Base-by-base conservation (phyloP, 1,140 invertebrate genomes). In the Lordiphosa clarofinis region DNA sequence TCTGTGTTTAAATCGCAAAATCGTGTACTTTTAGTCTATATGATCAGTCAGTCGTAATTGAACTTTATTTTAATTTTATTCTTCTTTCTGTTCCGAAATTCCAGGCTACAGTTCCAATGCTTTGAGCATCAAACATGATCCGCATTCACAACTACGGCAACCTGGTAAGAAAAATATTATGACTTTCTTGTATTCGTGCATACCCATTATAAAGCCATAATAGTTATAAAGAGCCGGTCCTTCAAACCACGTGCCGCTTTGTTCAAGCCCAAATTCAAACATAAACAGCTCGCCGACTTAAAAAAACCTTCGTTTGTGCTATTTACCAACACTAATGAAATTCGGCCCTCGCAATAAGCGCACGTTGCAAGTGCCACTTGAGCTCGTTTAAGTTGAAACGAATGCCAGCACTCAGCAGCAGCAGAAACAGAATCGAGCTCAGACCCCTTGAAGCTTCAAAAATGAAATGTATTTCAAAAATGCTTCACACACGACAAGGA, bases 61-160 rank as follows among this genome's bases (percentile, higher is more conserved):
- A 21, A 4, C 3, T 19, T 19, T 19, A 19, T 19, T 19, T 28
- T 28, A 4, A 5, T 6, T 6, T 6, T 24, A 15, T 28, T 24
- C 2, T 65, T 42, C 61, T 73, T 78, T 66, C 48, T 50, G 40
- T 75, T 74, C 73, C 87, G 73, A 13, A 9, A 8, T 92, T 93
- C 15, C 90, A 95, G 94, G 94, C 82, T 95, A 95, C 91, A 92
- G 93, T 74, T 92, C 93, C 82, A 95, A 95, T 90, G 92, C 92
- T 39, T 86, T 94, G 69, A 92, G 92, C 37, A 91, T 91, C 37
- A 96, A 90, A 92, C 94, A 68, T 93, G 95, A 96, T 89, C 93
- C 94, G 52, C 95, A 96, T 89, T 92, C 94, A 74, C 95, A 96
- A 91, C 92, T 96, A 69, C 91, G 95, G 89, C 95, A 96, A 91